Evolutionary conservation across 2,888 invertebrate species (phyloP), one percentile per base, ranked within the genome.

Genomic region (Hartigia nigra): DNA sequence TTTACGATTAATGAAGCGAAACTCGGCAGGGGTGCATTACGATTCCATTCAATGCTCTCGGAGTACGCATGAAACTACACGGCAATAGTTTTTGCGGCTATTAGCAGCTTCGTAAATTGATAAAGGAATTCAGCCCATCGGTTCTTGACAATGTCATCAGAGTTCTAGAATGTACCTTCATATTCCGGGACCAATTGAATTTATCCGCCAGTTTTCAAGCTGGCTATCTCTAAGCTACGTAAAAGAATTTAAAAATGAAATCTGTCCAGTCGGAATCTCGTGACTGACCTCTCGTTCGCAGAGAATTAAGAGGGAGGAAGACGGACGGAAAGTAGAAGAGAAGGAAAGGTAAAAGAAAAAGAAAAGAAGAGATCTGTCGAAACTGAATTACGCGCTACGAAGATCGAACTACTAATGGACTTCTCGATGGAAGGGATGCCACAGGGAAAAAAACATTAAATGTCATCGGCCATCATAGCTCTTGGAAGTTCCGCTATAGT

Each of bases 331-430:
- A 39, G 39, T 23, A 14, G 5, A 23, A 39, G 39, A 1, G 23
- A 55, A 23, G 55, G 23, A 55, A 55, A 23, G 23, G 23, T 55
- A 55, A 55, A 23, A 23, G 55, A 55, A 55, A 9, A 55, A 55
- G 55, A 23, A 55, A 23, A 55, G 23, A 55, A 23, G 23, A 23
- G 77, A 80, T 77, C 79, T 39, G 76, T 70, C 36, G 85, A 84
- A 84, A 85, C 84, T 81, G 83, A 85, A 81, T 85, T 84, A 85
- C 84, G 80, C 80, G 82, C 79, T 82, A 81, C 81, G 81, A 82
- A 81, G 84, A 85, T 84, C 85, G 78, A 72, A 78, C 79, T 82
- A 85, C 82, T 85, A 85, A 85, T 85, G 85, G 85, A 84, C 82
- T 82, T 79, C 77, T 77, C 78, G 77, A 80, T 80, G 81, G 55